Percentiles rank a stretch among this genome's conserved stretches.
Evolutionary conservation across 2,797 vertebrate genomes (phyloP).

Genomic region (Cetoscarus ocellatus): DNA sequence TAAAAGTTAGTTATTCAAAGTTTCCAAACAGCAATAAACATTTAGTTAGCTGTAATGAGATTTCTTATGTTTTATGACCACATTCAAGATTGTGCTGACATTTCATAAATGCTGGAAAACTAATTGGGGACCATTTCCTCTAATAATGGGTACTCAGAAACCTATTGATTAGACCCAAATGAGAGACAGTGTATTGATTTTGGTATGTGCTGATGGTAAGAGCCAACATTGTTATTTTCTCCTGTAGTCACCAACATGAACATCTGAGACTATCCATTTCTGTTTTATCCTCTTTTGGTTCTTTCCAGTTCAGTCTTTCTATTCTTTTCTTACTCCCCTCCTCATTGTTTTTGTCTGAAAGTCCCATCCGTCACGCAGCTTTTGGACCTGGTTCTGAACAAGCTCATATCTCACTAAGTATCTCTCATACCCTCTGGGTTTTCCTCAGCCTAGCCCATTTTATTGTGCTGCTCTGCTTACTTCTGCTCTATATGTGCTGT

Average conservation of each 20-base stretch:
- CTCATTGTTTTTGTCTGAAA: conserved; percentile 32
- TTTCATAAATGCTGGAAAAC: conserved; percentile 67
- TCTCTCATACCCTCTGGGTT: conserved; percentile 45
- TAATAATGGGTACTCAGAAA: conserved; percentile 60
- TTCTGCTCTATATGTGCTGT: conserved; percentile 31
- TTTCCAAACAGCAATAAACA: conserved; percentile 40
- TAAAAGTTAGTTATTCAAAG: conserved; percentile 42
- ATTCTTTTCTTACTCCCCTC: conserved; percentile 4
- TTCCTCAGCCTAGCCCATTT: conserved; percentile 29
- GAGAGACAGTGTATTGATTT: conserved; percentile 74
- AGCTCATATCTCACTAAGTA: conserved; percentile 51
- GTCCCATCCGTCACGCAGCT: conserved; percentile 42
- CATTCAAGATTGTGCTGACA: conserved; percentile 65
- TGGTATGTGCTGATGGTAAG: conserved; percentile 61
- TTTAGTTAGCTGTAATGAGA: conserved; percentile 39
- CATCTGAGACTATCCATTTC: conserved; percentile 42
- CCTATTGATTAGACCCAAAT: conserved; percentile 71
- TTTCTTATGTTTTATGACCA: conserved; percentile 49
- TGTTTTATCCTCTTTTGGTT: conserved; percentile 11
- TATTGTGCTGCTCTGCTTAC: conserved; percentile 47
- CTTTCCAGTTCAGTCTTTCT: neutral
- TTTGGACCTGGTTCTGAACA: conserved; percentile 52
- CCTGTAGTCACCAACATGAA: conserved; percentile 42
- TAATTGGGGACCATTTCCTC: conserved; percentile 70
- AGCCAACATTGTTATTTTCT: conserved; percentile 58